Base-by-base conservation (phyloP, 1,140 invertebrate genomes). In the Cydia strobilella region DNA sequence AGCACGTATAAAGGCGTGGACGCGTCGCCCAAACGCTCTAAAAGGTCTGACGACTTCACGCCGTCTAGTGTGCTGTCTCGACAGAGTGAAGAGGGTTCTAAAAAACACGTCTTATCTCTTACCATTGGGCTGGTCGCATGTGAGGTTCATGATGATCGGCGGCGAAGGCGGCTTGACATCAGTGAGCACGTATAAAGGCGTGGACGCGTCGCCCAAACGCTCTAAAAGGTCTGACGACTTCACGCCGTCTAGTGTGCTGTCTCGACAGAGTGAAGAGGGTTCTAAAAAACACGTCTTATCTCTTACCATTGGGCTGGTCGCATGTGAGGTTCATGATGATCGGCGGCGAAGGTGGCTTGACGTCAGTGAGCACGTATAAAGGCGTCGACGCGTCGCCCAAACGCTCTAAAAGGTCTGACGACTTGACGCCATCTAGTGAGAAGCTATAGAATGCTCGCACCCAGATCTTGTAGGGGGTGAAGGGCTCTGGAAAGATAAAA, bases 381-480 rank as follows among this genome's bases (percentile, higher is more conserved):
- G 95, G 92, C 78, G 96, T 95, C 9, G 97, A 97, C 27, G 95
- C 78, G 1, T 88, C 85, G 12, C 91, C 86, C 5, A 93, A 81
- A 2, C 86, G 82, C 9, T 85, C 80, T 42, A 87, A 42, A 15
- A 92, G 79, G 65, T 91, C 86, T 0, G 88, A 87, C 0, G 88
- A 87, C 72, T 80, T 84, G n/a, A 86, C 85, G 1, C 85, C 86
- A 3, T 83, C 80, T 4, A 88, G 74, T 3, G 87, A 84, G 39
- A 86, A 84, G 74, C 89, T 87, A 83, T 89, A 93, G 82, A 90
- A 94, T 15, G 97, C 97, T 84, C 97, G 96, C 10, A 98, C 95
- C 95, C 96, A 97, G 79, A 98, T 95, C 88, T 96, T 96, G 89
- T 98, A 98, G 63, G 96, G 94, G 3, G 96, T 97, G 84, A 95